A percentile compares a stretch with the other conserved stretches of the same genome.
These are phyloP conservation scores for Papilio protenor DNA, from an alignment of 2,888 invertebrate genomes.

Conservation along the genomic window DNA sequence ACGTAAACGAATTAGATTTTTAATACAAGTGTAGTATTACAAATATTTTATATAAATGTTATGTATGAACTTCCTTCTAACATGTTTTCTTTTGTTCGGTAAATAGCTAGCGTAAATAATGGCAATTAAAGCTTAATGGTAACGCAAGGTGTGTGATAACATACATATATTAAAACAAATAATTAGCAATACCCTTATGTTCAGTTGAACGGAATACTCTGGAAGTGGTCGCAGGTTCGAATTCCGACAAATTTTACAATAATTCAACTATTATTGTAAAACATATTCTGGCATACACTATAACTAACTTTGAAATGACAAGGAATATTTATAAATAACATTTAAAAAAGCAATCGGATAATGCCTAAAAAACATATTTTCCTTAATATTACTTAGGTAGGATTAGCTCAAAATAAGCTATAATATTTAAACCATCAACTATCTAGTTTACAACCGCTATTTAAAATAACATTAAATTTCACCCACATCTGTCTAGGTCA, in stretches of 20 bases:
- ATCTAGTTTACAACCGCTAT: not conserved
- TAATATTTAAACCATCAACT: not conserved
- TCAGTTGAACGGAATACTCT: too few relatives aligned
- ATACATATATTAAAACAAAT: not conserved
- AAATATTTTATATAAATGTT: slow-evolving; percentile 17
- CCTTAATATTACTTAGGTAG: too few relatives aligned
- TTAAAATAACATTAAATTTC: not conserved
- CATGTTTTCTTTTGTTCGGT: not conserved
- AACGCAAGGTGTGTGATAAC: not conserved
- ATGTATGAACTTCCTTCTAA: slow-evolving; percentile 4
- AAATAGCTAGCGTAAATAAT: slow-evolving; percentile 9
- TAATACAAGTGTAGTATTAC: not conserved
- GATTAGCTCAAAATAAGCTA: not conserved
- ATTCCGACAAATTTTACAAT: too few relatives aligned
- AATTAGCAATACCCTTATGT: too few relatives aligned
- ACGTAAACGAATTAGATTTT: not conserved
- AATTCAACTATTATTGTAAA: too few relatives aligned
- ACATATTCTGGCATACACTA: too few relatives aligned
- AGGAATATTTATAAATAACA: too few relatives aligned
- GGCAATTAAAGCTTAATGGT: not conserved
- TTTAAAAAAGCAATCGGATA: too few relatives aligned
- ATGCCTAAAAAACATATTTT: too few relatives aligned
- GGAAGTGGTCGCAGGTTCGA: too few relatives aligned
- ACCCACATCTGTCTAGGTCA: not conserved
- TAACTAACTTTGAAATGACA: too few relatives aligned